Conservation (phyloP, 2,113 vertebrate species). For the Lepus timidus region DNA sequence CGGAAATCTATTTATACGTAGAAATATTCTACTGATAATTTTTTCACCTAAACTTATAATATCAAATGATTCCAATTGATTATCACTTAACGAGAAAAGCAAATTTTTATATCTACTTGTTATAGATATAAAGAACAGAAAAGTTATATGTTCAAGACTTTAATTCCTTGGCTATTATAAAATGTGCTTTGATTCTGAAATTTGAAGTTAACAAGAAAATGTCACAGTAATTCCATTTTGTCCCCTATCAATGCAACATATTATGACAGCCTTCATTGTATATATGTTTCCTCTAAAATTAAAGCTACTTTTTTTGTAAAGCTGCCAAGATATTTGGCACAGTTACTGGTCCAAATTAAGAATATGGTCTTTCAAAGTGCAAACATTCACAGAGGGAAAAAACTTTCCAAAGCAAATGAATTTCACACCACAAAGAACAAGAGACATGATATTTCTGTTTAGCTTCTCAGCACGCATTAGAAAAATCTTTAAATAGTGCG, state of each 20-base stretch:
- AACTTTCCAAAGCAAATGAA: constrained; percentile 52
- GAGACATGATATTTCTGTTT: constrained; percentile 45
- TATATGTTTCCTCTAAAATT: constrained; percentile 77
- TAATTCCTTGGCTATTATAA: constrained; percentile 45
- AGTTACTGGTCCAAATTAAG: constrained; percentile 80
- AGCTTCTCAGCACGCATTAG: constrained; percentile 27
- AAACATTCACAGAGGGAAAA: constrained; percentile 52
- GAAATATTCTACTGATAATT: neutral
- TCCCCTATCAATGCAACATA: constrained; percentile 69
- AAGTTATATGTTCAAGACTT: neutral
- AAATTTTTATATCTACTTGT: constrained; percentile 30
- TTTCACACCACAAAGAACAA: constrained; percentile 68
- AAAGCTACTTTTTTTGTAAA: constrained; percentile 68
- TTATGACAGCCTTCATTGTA: constrained; percentile 83
- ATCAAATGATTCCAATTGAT: constrained; percentile 31
- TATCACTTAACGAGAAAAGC: constrained; percentile 16
- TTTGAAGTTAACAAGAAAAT: constrained; percentile 78
- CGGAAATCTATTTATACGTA: neutral
- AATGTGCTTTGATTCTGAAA: constrained; percentile 74
- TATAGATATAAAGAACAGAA: constrained; percentile 7
- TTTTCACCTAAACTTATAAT: neutral
- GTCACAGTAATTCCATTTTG: constrained; percentile 73
- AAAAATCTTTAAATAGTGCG: constrained; percentile 64
- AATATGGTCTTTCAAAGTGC: constrained; percentile 72
- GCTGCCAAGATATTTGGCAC: constrained; percentile 77